A percentile compares a stretch with the other conserved stretches of the same genome.
Evolutionary conservation across 2,888 invertebrate genomes (phyloP).

Genomic region (Lithodes maja): DNA sequence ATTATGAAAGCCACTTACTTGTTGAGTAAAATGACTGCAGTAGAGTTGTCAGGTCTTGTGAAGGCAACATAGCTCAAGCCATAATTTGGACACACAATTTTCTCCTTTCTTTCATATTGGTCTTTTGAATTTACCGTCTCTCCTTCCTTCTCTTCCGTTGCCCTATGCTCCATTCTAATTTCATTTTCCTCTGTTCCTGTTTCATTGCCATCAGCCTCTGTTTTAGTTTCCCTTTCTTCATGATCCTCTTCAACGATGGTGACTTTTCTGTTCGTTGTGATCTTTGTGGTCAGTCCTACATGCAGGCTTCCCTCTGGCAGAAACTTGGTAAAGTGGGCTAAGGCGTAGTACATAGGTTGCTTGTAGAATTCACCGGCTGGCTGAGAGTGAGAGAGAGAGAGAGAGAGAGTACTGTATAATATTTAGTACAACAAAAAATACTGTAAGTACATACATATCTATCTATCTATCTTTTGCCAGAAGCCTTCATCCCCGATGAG

Average conservation of each 20-base stretch:
- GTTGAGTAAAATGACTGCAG: constrained; percentile 43
- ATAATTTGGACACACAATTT: not conserved
- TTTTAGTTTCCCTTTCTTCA: no score
- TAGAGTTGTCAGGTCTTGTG: constrained; percentile 44
- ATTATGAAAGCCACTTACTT: no score
- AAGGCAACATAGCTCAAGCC: constrained; percentile 30
- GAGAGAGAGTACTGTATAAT: no score
- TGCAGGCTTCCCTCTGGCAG: constrained; percentile 72
- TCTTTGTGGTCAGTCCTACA: constrained; percentile 7
- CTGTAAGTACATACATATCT: no score
- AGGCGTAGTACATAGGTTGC: constrained; percentile 78
- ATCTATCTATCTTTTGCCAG: no score
- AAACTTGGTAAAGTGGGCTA: constrained; percentile 77
- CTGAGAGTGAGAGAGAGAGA: not conserved
- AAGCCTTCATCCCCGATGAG: no score
- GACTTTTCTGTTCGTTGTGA: no score
- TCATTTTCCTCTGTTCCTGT: no score
- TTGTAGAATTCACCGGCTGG: constrained; percentile 76
- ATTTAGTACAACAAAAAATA: no score
- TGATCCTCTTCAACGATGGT: no score
- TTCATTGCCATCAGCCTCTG: no score
- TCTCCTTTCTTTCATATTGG: not conserved
- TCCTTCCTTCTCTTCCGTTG: not conserved
- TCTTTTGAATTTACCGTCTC: not conserved
- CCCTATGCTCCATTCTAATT: no score